Evolutionary conservation across 1,140 invertebrate species (phyloP).

Genomic region (Ptiloglossa arizonensis): DNA sequence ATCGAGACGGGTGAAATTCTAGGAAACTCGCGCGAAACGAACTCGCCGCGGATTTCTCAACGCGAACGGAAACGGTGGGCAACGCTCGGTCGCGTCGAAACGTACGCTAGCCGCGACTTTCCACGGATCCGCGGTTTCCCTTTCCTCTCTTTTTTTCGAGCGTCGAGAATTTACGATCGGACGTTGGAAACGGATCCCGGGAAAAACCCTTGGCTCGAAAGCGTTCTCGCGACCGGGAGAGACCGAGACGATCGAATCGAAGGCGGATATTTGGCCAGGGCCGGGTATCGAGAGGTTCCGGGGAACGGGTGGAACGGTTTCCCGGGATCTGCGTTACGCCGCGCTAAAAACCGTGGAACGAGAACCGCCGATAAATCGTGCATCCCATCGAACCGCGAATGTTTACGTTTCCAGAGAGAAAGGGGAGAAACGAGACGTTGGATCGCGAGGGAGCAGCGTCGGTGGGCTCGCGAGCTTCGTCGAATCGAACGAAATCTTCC

Average conservation of each 20-base stretch:
- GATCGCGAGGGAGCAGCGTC: background rate
- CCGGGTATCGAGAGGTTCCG: constrained; percentile 2
- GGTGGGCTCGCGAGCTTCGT: constrained; percentile 6
- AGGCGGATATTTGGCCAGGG: constrained; percentile 19
- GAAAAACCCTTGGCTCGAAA: background rate
- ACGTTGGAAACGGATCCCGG: background rate
- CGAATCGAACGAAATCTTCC: constrained; percentile 12
- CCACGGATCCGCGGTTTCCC: no score
- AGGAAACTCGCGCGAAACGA: no score
- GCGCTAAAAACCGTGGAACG: constrained; percentile 36
- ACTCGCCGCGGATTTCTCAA: no score
- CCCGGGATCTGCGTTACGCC: constrained; percentile 7
- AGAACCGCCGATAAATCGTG: constrained; percentile 33
- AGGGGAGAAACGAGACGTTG: background rate
- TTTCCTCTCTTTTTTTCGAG: no score
- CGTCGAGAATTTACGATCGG: no score
- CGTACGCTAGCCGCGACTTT: no score
- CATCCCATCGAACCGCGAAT: constrained; percentile 22
- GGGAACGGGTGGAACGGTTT: background rate
- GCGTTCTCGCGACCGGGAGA: background rate
- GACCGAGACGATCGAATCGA: constrained; percentile 13
- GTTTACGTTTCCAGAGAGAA: constrained; percentile 26
- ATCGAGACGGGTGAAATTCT: no score
- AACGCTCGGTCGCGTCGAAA: no score
- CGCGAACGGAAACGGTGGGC: no score